A percentile compares a stretch with the other conserved stretches of the same genome.
phyloP scores from a whole-genome alignment of 1,140 invertebrate species.

The Hetaerina americana region DNA sequence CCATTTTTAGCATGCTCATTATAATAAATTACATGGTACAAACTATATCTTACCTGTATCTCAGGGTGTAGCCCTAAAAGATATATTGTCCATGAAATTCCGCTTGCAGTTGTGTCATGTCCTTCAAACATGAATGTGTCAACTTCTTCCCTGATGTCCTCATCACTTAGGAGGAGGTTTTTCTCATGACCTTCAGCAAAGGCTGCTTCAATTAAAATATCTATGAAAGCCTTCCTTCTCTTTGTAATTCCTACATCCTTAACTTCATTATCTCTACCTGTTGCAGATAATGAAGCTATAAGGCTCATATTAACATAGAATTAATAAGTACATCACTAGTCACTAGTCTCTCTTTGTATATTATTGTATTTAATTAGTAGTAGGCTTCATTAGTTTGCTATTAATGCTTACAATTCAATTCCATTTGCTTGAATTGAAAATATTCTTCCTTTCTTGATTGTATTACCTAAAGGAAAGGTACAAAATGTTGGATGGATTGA shows the following conservation, averaged over 20 bases:
- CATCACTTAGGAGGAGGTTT: conserved; percentile 32
- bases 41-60: conserved; percentile 17
- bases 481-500: too few relatives aligned
- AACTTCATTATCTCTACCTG: not conserved
- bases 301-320: too few relatives aligned
- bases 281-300: too few relatives aligned
- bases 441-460: too few relatives aligned
- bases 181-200: conserved; percentile 9
- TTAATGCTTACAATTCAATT: too few relatives aligned
- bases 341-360: too few relatives aligned
- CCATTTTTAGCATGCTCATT: too few relatives aligned
- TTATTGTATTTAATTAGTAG: too few relatives aligned
- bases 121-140: conserved; percentile 50
- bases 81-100: not conserved
- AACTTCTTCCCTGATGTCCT: conserved; percentile 43
- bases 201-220: conserved; percentile 46
- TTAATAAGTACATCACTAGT: too few relatives aligned
- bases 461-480: too few relatives aligned
- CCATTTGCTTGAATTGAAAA: too few relatives aligned
- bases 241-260: conserved; percentile 21
- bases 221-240: conserved; percentile 54
- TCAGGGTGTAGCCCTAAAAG: conserved; percentile 21
- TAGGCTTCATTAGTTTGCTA: too few relatives aligned
- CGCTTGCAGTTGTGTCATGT: conserved; percentile 1
- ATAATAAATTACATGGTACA: not conserved